phyloP scores from a whole-genome alignment of 2,113 vertebrate genomes.

The Channa maculata region DNA sequence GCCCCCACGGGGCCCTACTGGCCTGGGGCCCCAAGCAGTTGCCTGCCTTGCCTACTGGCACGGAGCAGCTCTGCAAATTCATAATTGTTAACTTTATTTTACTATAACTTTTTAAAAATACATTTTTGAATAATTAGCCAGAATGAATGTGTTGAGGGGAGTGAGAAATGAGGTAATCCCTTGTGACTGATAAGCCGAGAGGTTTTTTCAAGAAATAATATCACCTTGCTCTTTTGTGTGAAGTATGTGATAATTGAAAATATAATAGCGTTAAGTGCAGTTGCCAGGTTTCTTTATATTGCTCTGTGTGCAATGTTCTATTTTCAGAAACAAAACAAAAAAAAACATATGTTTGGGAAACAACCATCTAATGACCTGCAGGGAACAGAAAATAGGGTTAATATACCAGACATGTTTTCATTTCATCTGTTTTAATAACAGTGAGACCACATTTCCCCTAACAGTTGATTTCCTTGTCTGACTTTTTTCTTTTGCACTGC shows the following conservation, averaged over 20 bases:
- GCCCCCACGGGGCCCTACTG: too few species aligned
- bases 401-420: constrained; percentile 37
- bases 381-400: constrained; percentile 12
- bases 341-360: neutral
- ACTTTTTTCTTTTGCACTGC: neutral
- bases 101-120: too few species aligned
- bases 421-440: constrained; percentile 24
- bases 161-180: too few species aligned
- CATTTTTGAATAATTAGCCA: too few species aligned
- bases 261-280: neutral
- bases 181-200: too few species aligned
- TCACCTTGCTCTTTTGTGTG: neutral
- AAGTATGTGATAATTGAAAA: neutral
- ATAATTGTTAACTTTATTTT: too few species aligned
- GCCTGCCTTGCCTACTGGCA: too few species aligned
- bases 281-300: neutral
- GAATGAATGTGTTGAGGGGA: too few species aligned
- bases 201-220: too few species aligned
- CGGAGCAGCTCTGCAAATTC: too few species aligned
- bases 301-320: neutral
- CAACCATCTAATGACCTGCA: neutral
- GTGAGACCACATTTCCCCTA: constrained; percentile 20
- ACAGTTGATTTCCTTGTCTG: constrained; percentile 29
- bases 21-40: too few species aligned
- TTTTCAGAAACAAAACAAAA: neutral